Base-by-base conservation (phyloP, 2,797 vertebrate species). In the Lutra lutra region DNA sequence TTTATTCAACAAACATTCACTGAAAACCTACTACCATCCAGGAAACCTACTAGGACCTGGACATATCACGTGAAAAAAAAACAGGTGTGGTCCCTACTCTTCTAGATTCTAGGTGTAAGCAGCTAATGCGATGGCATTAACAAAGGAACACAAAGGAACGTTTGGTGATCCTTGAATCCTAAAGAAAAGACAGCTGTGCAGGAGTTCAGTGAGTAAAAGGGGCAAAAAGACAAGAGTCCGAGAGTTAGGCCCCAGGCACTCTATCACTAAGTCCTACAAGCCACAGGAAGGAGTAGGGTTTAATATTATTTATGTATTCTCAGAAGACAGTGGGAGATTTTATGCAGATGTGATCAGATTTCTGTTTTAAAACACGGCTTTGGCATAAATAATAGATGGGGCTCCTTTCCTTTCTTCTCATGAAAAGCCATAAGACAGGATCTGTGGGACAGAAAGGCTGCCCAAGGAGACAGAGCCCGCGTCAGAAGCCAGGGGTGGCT, bases 301-400 rank as follows among this genome's bases (percentile, higher is more conserved):
- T 84, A 51, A n/a, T 35, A 84, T 38, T 58, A 35, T 8, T 51
- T 51, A 35, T 8, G 4, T 54, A 56, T 75, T 13, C 38, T 91
- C 35, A 43, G 60, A 17, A 91, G 27, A 80, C 7, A 43, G 0
- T 21, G 29, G 40, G 17, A n/a, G 12, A 7, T 83, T 94, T 70
- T 25, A 84, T 73, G 21, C 20, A 75, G 46, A 66, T 25, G 3
- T 46, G 54, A 78, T 62, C 2, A 40, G 54, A 84, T 35, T 91
- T 56, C 18, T 58, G 66, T 66, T 73, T 88, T 20, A 68, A 96
- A 96, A 87, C n/a, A 92, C 32, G 7, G 77, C 46, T 25, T 88
- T 21, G 38, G 38, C 78, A 85, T 70, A 77, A 86, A 35, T 66
- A 80, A 54, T 32, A 72, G 8, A 38, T 64, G 17, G 4, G 51